A percentile compares a stretch with the other conserved stretches of the same genome.
These are phyloP conservation scores for Xiphophorus maculatus DNA, from an alignment of 2,113 vertebrate species.

Conservation along the genomic window DNA sequence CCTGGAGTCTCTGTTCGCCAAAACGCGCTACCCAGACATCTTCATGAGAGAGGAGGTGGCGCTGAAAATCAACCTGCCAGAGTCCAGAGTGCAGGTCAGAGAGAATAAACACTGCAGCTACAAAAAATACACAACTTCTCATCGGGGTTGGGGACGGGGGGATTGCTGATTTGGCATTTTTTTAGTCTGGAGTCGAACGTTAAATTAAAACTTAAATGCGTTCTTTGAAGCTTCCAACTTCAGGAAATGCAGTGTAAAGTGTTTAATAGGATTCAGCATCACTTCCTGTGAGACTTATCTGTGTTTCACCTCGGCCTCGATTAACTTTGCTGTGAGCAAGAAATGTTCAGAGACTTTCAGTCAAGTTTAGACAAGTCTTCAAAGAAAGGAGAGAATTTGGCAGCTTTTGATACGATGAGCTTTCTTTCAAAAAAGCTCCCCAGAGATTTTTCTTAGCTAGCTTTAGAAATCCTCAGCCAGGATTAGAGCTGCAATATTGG, in stretches of 20 bases:
- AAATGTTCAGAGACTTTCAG: conserved; percentile 7
- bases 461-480: too few relatives aligned
- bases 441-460: not conserved
- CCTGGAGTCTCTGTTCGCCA: conserved; percentile 87
- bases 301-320: conserved; percentile 11
- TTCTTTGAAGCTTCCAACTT: not conserved
- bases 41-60: conserved; percentile 98
- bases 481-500: not conserved
- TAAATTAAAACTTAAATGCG: not conserved
- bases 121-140: not conserved
- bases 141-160: not conserved
- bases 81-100: conserved; percentile 93
- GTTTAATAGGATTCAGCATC: not conserved
- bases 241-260: not conserved
- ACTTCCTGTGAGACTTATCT: not conserved
- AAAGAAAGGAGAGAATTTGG: conserved; percentile 14
- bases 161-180: not conserved
- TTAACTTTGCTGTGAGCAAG: not conserved
- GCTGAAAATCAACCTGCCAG: conserved; percentile 96
- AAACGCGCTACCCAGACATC: conserved; percentile 94
- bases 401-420: not conserved
- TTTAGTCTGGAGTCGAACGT: not conserved
- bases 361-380: conserved; percentile 34
- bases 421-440: not conserved
- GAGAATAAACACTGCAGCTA: not conserved